A percentile compares a stretch with the other conserved stretches of the same genome.
Conservation (phyloP, 2,113 vertebrate species). For the Agelaius phoeniceus region DNA sequence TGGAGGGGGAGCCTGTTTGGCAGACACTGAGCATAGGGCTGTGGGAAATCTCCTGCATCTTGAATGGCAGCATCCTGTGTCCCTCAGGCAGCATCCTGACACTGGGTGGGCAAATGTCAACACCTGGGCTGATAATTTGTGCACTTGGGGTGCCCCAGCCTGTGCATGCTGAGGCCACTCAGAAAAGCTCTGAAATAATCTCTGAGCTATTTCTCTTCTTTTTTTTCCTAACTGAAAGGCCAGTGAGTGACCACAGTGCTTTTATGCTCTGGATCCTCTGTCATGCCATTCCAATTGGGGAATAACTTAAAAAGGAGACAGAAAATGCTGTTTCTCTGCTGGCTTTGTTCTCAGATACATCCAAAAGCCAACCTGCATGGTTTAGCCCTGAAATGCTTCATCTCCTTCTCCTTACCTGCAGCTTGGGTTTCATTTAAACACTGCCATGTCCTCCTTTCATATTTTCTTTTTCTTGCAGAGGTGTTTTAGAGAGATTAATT, state of each 20-base stretch:
- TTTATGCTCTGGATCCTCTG: neutral
- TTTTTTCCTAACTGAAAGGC: neutral
- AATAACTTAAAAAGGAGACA: neutral
- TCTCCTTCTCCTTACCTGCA: neutral
- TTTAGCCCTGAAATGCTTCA: neutral
- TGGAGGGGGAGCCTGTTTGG: neutral
- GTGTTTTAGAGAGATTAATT: neutral
- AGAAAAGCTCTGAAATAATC: neutral
- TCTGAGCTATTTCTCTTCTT: neutral
- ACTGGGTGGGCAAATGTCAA: neutral
- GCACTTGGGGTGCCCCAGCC: no score
- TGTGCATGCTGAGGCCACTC: rapidly evolving
- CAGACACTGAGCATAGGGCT: neutral
- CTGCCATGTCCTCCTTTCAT: neutral
- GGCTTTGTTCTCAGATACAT: neutral
- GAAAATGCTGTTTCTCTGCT: neutral
- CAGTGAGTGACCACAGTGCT: neutral
- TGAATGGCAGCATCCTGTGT: neutral
- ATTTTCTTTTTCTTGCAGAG: neutral
- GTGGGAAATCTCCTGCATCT: neutral
- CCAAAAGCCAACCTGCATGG: neutral
- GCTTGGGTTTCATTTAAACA: neutral
- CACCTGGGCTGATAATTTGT: neutral
- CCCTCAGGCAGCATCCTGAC: neutral
- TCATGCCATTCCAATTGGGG: neutral